Conservation (phyloP, 2,888 invertebrate species). For the Ochropleura plecta region DNA sequence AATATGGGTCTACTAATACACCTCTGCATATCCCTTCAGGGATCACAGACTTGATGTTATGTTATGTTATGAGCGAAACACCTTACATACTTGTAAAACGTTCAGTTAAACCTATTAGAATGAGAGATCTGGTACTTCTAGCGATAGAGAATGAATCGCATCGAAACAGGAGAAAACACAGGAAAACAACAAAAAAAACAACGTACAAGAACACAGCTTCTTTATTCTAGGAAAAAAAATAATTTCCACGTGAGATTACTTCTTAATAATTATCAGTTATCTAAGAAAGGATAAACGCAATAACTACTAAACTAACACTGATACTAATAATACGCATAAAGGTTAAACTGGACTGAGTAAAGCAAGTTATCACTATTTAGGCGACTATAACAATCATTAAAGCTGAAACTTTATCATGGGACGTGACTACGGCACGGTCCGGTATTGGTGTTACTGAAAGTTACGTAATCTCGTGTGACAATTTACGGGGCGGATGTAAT, state of each 20-base stretch:
- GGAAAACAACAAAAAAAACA: no score
- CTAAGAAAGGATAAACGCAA: neutral
- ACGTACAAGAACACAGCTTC: no score
- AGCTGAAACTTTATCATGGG: slow-evolving; percentile 15
- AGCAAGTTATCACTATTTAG: slow-evolving; percentile 30
- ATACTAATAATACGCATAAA: neutral
- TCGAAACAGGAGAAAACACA: no score
- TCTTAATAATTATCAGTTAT: neutral
- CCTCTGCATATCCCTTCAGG: no score
- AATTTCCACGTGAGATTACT: neutral
- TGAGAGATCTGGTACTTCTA: neutral
- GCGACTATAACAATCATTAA: slow-evolving; percentile 25
- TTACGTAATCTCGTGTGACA: slow-evolving; percentile 40
- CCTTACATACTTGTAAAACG: neutral
- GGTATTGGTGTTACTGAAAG: slow-evolving; percentile 23
- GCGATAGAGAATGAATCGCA: slow-evolving; percentile 12
- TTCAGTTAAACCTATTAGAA: neutral
- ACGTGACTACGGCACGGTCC: slow-evolving; percentile 25
- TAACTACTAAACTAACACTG: slow-evolving; percentile 1
- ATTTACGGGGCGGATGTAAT: neutral
- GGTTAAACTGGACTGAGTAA: neutral
- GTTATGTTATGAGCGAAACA: neutral
- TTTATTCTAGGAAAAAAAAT: neutral
- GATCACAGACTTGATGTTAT: neutral
- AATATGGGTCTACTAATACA: no score